Base-by-base conservation (phyloP, 2,113 vertebrate genomes). In the Sander lucioperca region DNA sequence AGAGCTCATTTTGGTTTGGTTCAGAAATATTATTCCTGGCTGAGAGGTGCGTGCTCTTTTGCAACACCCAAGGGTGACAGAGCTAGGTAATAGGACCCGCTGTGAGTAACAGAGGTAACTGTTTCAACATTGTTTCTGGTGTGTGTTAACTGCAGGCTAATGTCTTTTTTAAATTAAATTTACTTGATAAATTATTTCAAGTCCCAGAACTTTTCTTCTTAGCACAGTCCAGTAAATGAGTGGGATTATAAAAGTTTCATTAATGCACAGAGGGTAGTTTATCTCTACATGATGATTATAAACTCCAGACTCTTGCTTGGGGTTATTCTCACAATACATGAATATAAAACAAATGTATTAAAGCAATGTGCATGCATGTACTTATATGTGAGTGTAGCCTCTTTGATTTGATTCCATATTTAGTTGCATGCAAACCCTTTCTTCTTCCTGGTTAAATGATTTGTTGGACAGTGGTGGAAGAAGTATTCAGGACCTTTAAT, bases 51-150 rank as follows among this genome's bases (percentile, higher is more conserved):
- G 1, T 3, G 67, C 79, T 89, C 78, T 93, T 91, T 92, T 89
- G 91, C 90, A 94, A 93, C 89, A 91, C 86, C 89, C 88, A 57
- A 69, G 91, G 86, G 91, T 91, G 88, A 91, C 91, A 92, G 81
- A 84, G 84, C 90, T 82, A 83, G 80, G 89, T 92, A 90, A 91
- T 76, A 62, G 13, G 70, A 86, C 77, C 83, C 66, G 36, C 86
- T 81, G 80, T 57, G 51, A 89, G 86, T 73, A 75, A 86, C 66
- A 64, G 80, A 89, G 78, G 83, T 79, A 79, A 84, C 79, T 61
- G 78, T 94, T 93, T 85, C 90, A 82, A 92, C 89, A 93, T 90
- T 80, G 81, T 86, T 87, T 79, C 92, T 91, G 88, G 70, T 80
- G 58, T 77, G 71, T 63, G 74, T 82, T 88, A 86, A 75, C 74